These are phyloP conservation scores for Dicranocentrus wangi DNA, from an alignment of 2,888 invertebrate species.

Conservation along the genomic window DNA sequence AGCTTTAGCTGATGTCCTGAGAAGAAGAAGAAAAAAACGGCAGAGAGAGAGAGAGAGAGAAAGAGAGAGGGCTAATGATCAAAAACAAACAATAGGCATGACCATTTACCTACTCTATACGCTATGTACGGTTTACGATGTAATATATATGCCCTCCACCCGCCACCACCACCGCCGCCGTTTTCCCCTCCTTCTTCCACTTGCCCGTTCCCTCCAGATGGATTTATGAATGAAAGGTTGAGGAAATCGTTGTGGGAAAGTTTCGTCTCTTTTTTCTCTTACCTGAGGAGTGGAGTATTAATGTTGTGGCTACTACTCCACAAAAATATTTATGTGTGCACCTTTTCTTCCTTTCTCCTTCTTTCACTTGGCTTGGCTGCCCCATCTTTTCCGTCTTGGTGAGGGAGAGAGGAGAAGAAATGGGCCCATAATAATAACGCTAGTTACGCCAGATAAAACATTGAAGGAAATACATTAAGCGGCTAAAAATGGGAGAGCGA, in stretches of 20 bases:
- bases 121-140: no score
- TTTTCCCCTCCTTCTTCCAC: conserved; percentile 27
- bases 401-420: conserved; percentile 1
- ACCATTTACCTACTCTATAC: no score
- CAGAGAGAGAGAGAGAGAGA: neutral
- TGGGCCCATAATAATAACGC: neutral
- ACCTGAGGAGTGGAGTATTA: conserved; percentile 30
- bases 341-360: neutral
- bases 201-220: conserved; percentile 19
- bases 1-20: no score
- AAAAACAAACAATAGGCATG: conserved; percentile 34
- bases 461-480: conserved; percentile 9
- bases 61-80: conserved; percentile 38
- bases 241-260: conserved; percentile 23
- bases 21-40: conserved; percentile 5
- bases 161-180: neutral
- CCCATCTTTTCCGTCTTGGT: neutral
- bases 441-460: conserved; percentile 20
- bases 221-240: conserved; percentile 53
- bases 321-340: conserved; percentile 4
- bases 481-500: conserved; percentile 5
- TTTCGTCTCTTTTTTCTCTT: conserved; percentile 5
- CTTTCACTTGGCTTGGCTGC: neutral
- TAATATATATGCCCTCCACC: no score
- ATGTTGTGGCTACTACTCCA: neutral